Evolutionary conservation across 2,888 invertebrate genomes (phyloP).

Genomic region (Scrobipalpa costella): DNA sequence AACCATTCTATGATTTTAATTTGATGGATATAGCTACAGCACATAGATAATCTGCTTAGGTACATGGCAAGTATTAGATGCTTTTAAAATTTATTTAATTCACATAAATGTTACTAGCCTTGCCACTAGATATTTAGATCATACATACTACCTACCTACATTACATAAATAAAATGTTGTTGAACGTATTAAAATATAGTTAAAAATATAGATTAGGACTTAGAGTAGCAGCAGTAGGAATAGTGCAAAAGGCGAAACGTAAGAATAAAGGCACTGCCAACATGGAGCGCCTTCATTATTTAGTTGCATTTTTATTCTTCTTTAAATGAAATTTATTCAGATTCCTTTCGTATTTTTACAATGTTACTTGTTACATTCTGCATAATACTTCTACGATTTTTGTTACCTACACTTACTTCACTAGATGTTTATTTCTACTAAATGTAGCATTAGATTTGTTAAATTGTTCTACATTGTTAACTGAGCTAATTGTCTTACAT

Average conservation of each 20-base stretch:
- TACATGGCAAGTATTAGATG: constrained; percentile 8
- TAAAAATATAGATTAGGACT: constrained; percentile 39
- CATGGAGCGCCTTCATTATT: constrained; percentile 13
- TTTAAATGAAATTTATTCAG: background rate
- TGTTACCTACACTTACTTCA: background rate
- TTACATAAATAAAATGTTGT: constrained; percentile 39
- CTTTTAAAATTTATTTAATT: constrained; percentile 19
- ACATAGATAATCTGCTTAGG: constrained; percentile 19
- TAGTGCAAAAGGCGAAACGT: background rate
- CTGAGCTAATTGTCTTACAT: constrained; percentile 30
- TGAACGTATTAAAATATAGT: constrained; percentile 42
- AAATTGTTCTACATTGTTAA: constrained; percentile 35
- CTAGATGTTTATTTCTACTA: constrained; percentile 11
- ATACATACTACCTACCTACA: constrained; percentile 29
- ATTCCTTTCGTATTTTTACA: background rate
- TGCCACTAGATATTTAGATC: constrained; percentile 35
- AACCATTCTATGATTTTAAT: background rate
- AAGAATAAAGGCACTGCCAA: constrained; percentile 22
- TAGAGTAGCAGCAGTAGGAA: constrained; percentile 40
- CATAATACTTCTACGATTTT: constrained; percentile 7
- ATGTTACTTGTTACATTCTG: constrained; percentile 22
- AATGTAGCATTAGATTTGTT: constrained; percentile 29
- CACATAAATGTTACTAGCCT: constrained; percentile 36
- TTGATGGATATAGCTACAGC: constrained; percentile 1
- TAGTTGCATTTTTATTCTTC: background rate